Conservation (phyloP, 2,113 vertebrate genomes). For the Phyllopteryx taeniolatus region DNA sequence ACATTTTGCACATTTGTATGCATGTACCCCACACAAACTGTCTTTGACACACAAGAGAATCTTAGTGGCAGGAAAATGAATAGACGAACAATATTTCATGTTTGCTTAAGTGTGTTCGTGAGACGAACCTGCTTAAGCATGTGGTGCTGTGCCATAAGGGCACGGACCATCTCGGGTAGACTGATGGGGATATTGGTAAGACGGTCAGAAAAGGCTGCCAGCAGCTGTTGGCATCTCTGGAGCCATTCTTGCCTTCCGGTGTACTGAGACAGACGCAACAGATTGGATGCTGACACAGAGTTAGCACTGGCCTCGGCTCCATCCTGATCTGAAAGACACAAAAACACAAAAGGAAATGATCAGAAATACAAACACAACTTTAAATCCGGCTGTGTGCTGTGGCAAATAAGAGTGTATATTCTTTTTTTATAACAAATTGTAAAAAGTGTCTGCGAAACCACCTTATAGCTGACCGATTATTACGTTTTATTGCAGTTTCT, state of each 20-base stretch:
- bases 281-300: slow-evolving; percentile 82
- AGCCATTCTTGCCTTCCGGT: slow-evolving; percentile 80
- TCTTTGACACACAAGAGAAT: not conserved
- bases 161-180: slow-evolving; percentile 86
- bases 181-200: slow-evolving; percentile 80
- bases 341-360: not conserved
- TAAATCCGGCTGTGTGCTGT: not conserved
- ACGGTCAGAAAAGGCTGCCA: slow-evolving; percentile 84
- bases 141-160: slow-evolving; percentile 78
- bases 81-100: not conserved
- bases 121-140: slow-evolving; percentile 83
- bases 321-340: slow-evolving; percentile 80
- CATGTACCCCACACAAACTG: too few species aligned
- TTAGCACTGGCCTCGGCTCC: slow-evolving; percentile 90
- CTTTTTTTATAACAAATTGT: too few species aligned
- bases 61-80: not conserved
- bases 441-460: too few species aligned
- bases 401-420: too few species aligned
- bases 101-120: not conserved
- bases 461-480: too few species aligned
- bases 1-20: too few species aligned
- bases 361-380: not conserved
- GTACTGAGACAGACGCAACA: slow-evolving; percentile 84
- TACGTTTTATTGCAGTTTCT: too few species aligned
- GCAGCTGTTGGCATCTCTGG: slow-evolving; percentile 75